These are phyloP conservation scores for Cassiopea andromeda DNA, from an alignment of 30 jellyfish, hydroid and myxozoan species.

Conservation along the genomic window DNA sequence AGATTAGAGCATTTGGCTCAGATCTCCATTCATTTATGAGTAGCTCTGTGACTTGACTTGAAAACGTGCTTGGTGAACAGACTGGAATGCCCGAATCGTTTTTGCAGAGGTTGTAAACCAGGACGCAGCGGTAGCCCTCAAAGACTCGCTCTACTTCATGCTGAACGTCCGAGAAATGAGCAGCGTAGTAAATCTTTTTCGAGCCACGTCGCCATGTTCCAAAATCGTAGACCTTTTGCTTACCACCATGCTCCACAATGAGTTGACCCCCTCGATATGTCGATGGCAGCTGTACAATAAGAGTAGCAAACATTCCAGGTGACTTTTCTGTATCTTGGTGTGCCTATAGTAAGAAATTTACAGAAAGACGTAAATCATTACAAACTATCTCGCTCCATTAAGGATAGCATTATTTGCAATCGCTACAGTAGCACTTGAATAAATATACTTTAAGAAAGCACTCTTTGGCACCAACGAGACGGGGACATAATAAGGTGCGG, in stretches of 20 bases:
- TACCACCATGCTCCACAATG: conserved; percentile 29
- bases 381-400: too few species aligned
- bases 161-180: conserved; percentile 35
- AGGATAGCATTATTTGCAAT: too few species aligned
- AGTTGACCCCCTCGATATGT: conserved; percentile 20
- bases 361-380: too few species aligned
- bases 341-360: background rate
- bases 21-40: background rate
- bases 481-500: too few species aligned
- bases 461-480: too few species aligned
- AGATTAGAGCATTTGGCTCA: conserved; percentile 5
- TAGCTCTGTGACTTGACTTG: background rate
- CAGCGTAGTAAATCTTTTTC: conserved; percentile 21
- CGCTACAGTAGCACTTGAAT: too few species aligned
- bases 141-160: conserved; percentile 26
- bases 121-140: conserved; percentile 20
- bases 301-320: conserved; percentile 57
- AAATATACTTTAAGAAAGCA: too few species aligned
- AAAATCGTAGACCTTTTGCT: conserved; percentile 5
- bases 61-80: background rate
- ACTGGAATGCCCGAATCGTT: background rate
- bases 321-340: conserved; percentile 48
- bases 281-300: conserved; percentile 39
- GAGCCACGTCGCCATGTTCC: background rate
- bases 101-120: conserved; percentile 30